Evolutionary conservation across 2,797 vertebrate species (phyloP), one percentile per base, ranked within the genome.

Genomic region (Hydrolagus colliei): DNA sequence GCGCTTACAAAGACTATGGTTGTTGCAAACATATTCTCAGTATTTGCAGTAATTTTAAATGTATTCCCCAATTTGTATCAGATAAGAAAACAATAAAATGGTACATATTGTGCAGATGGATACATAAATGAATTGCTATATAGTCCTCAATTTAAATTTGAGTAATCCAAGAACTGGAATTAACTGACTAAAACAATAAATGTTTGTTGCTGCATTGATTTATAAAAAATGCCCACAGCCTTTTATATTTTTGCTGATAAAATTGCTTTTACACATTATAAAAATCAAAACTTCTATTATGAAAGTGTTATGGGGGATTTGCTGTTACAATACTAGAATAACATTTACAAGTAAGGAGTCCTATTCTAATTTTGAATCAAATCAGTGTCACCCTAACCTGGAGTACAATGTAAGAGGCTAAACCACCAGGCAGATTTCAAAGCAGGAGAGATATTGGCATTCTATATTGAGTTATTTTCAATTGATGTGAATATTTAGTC

Each of bases 401-500:
- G 68, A 84, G 18, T 71, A 84, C 16, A 84, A 27, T n/a, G 9
- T 32, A 84, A 68, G 32, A 68, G 32, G 41, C n/a, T 84, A 82
- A 82, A 82, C 41, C 63, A 82, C 63, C 0, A 82, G 79, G 8
- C n/a, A 82, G 10, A 68, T 32, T 67, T 82, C 27, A 67, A 82
- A 27, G 14, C 27, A 14, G 9, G 52, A 62, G 4, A 41, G 5
- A 20, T 63, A 22, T 13, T 22, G 22, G n/a, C 4, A 67, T 65
- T 80, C 32, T 32, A 65, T 80, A 67, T 16, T 79, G n/a, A 12
- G 67, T 63, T 65, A 65, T 61, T 62, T 84, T 84, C 71, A 84
- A 84, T 84, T 68, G 65, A 52, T 20, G 32, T 35, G 68, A 84
- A 84, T 84, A 71, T 67, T 84, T 68, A 68, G 35, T 75, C 14